phyloP scores from a whole-genome alignment of 2,888 invertebrate species.

The Chironomus riparius region DNA sequence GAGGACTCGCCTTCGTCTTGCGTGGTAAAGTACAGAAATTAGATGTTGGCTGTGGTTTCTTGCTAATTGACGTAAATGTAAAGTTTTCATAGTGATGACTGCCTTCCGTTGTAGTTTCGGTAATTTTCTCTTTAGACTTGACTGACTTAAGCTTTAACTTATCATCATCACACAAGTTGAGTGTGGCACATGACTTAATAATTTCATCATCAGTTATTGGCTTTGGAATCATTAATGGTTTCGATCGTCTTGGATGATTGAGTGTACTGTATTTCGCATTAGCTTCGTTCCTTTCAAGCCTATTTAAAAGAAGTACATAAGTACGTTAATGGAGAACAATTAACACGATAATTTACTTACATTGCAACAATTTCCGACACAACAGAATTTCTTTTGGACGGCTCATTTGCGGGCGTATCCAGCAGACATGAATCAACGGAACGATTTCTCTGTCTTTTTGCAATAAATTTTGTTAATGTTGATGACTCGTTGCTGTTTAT shows the following conservation, averaged over 20 bases:
- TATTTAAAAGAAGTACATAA: not conserved
- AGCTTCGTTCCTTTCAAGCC: conserved; percentile 17
- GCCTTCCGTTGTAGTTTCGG: not conserved
- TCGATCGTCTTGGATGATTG: conserved; percentile 1
- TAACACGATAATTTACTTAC: not conserved
- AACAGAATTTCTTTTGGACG: not conserved
- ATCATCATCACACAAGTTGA: conserved; percentile 28
- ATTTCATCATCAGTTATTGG: not conserved
- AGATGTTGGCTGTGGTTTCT: conserved; percentile 40
- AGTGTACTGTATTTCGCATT: conserved; percentile 28
- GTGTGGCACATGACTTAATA: conserved; percentile 5
- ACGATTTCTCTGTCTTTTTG: not conserved
- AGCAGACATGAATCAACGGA: not conserved
- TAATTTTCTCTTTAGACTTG: not conserved
- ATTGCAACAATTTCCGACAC: conserved; percentile 18
- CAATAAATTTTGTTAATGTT: not conserved
- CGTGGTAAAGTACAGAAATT: conserved; percentile 67
- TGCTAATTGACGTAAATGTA: not conserved
- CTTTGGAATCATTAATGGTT: not conserved
- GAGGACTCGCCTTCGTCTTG: conserved; percentile 53
- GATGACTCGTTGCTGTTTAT: not conserved
- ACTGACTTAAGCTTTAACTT: conserved; percentile 9
- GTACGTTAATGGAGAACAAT: not conserved
- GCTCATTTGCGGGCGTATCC: not conserved
- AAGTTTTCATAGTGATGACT: not conserved